Conservation (phyloP, 2,113 vertebrate species). For the Amphiprion ocellaris region DNA sequence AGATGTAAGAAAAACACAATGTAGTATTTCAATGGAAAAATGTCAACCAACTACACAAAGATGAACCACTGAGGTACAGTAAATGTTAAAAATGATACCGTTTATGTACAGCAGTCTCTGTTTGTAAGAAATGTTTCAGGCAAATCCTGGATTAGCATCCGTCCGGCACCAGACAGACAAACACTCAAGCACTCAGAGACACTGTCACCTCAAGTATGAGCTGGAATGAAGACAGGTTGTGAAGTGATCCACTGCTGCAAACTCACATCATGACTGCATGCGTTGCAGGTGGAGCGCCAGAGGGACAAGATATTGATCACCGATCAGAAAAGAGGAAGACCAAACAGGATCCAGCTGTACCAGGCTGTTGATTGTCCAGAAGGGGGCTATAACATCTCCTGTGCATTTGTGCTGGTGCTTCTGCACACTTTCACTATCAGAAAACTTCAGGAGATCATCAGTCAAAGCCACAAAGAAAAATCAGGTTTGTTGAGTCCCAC, state of each 20-base stretch:
- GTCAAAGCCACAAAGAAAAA: conserved; percentile 15
- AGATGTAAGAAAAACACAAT: conserved; percentile 47
- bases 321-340: conserved; percentile 41
- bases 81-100: conserved; percentile 57
- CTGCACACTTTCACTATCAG: conserved; percentile 2
- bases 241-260: conserved; percentile 23
- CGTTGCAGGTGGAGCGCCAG: conserved; percentile 29
- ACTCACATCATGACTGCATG: conserved; percentile 19
- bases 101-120: conserved; percentile 50
- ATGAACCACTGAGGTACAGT: conserved; percentile 50
- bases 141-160: conserved; percentile 49
- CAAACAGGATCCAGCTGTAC: conserved; percentile 16
- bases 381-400: conserved; percentile 22
- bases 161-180: conserved; percentile 35
- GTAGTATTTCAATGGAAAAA: conserved; percentile 30
- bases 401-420: conserved; percentile 50
- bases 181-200: conserved; percentile 24
- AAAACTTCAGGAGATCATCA: conserved; percentile 34
- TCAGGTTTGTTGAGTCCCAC: conserved; percentile 1
- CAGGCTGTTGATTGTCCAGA: conserved; percentile 50
- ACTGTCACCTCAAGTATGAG: conserved; percentile 18
- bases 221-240: conserved; percentile 38
- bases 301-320: conserved; percentile 20
- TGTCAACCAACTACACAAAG: conserved; percentile 33
- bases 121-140: conserved; percentile 65